Evolutionary conservation across 2,113 vertebrate species (phyloP).

Genomic region (Rhinogobius similis): DNA sequence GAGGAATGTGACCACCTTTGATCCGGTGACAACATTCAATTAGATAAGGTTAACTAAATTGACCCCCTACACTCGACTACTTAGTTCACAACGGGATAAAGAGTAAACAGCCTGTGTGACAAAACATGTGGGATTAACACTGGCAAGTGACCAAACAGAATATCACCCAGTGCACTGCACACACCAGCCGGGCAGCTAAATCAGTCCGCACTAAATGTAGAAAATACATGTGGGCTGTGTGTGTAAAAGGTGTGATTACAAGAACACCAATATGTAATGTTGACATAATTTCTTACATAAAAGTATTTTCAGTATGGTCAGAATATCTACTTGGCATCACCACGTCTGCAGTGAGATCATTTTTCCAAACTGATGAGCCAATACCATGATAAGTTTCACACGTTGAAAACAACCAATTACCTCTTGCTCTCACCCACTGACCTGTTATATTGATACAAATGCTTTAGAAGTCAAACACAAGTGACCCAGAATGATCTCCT

Average conservation of each 20-base stretch:
- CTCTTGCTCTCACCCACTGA: conserved; percentile 16
- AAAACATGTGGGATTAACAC: conserved; percentile 42
- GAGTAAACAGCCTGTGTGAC: conserved; percentile 58
- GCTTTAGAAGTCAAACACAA: conserved; percentile 44
- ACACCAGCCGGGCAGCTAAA: neutral
- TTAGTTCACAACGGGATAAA: conserved; percentile 52
- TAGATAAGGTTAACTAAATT: conserved; percentile 78
- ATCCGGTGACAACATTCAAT: conserved; percentile 78
- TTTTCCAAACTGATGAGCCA: conserved; percentile 38
- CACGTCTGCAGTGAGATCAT: conserved; percentile 17
- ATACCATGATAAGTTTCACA: conserved; percentile 39
- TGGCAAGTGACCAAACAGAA: conserved; percentile 13
- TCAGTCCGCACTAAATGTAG: neutral
- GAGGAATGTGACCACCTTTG: conserved; percentile 76
- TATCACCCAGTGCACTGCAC: conserved; percentile 4
- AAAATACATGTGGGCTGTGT: neutral
- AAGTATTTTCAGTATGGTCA: neutral
- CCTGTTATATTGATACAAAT: conserved; percentile 17
- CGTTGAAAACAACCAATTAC: conserved; percentile 34
- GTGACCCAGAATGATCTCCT: conserved; percentile 62
- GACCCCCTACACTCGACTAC: conserved; percentile 62
- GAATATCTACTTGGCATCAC: conserved; percentile 2
- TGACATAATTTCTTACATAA: neutral
- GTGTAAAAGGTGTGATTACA: neutral
- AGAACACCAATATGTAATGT: neutral